These are phyloP conservation scores for Acomys russatus DNA, from an alignment of 2,797 vertebrate genomes.

Conservation along the genomic window DNA sequence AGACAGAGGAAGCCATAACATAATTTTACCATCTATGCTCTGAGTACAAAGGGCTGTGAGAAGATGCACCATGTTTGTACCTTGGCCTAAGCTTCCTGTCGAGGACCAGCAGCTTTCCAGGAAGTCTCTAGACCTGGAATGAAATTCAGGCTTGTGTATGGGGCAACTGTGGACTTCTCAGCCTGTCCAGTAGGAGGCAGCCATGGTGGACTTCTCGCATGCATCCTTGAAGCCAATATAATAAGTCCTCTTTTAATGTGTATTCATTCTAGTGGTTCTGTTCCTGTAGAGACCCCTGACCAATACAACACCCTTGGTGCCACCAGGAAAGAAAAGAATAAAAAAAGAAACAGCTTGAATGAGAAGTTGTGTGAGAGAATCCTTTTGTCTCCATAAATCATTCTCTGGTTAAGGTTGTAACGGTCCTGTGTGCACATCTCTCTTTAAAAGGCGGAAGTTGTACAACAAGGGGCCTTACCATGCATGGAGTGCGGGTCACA, in stretches of 20 bases:
- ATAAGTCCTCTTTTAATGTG: neutral
- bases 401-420: neutral
- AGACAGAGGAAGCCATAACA: conserved; percentile 26
- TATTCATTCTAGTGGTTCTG: neutral
- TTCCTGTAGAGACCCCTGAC: neutral
- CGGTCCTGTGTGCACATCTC: neutral
- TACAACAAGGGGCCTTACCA: neutral
- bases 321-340: neutral
- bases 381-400: neutral
- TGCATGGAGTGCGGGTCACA: neutral
- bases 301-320: neutral
- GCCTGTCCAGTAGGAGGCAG: neutral
- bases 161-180: neutral
- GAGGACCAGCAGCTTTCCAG: neutral
- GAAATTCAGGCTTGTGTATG: neutral
- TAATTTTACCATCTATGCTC: neutral
- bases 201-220: neutral
- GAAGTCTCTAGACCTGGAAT: no score
- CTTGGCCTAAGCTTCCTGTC: neutral
- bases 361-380: neutral
- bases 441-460: conserved; percentile 3
- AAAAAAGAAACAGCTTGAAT: neutral
- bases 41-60: neutral
- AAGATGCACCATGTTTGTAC: neutral
- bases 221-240: neutral